Evolutionary conservation across 1,140 invertebrate species (phyloP).

Genomic region (Pachypeltis micranthus): DNA sequence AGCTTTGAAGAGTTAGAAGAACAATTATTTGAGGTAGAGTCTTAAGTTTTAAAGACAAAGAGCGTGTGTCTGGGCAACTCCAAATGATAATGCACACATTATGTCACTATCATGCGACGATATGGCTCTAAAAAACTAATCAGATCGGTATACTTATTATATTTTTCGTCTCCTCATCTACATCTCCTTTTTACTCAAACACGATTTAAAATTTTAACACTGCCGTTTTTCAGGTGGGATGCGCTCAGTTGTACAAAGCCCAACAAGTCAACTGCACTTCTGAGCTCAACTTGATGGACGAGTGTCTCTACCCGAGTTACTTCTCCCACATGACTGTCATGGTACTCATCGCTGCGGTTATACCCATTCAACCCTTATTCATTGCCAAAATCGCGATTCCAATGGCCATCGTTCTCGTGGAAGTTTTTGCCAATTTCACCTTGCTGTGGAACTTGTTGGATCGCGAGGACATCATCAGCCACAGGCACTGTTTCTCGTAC

Average conservation of each 20-base stretch:
- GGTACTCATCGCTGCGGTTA: slow-evolving; percentile 48
- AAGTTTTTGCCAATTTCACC: slow-evolving; percentile 50
- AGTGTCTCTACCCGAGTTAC: slow-evolving; percentile 58
- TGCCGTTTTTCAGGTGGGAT: slow-evolving; percentile 10
- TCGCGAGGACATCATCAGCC: slow-evolving; percentile 40
- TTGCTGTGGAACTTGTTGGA: slow-evolving; percentile 44
- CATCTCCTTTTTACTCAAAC: too few relatives aligned
- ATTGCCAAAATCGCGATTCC: slow-evolving; percentile 53
- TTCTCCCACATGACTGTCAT: slow-evolving; percentile 58
- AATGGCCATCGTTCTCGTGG: slow-evolving; percentile 43
- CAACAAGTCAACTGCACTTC: slow-evolving; percentile 20
- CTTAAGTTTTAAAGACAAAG: too few relatives aligned
- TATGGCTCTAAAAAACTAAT: not conserved
- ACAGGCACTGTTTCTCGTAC: slow-evolving; percentile 33
- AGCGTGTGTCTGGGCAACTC: too few relatives aligned
- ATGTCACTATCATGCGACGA: not conserved
- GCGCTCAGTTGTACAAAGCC: slow-evolving; percentile 9
- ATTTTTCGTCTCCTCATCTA: not conserved
- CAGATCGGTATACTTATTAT: not conserved
- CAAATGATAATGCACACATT: not conserved
- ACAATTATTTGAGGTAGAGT: too few relatives aligned
- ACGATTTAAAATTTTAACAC: too few relatives aligned
- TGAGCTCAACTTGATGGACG: slow-evolving; percentile 24
- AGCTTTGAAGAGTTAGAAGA: too few relatives aligned
- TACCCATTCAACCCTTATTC: slow-evolving; percentile 46